Evolutionary conservation across 2,797 vertebrate genomes (phyloP).

Genomic region (Leucoraja ocellata): DNA sequence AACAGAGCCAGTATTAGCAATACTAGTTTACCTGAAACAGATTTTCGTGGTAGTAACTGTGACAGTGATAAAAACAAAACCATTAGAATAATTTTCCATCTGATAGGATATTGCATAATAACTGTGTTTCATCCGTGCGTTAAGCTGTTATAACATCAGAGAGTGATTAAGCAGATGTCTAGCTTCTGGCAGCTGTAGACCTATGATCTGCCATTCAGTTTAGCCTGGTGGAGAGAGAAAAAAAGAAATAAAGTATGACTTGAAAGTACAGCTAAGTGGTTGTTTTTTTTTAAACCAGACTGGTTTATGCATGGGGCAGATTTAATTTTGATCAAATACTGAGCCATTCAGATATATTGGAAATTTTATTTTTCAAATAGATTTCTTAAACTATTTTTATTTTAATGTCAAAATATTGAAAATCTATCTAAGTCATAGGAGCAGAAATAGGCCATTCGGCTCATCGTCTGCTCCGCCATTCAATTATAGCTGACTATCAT

Average conservation of each 20-base stretch:
- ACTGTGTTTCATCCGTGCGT: conserved; percentile 48
- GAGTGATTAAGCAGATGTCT: conserved; percentile 60
- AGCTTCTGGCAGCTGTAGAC: conserved; percentile 58
- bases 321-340: conserved; percentile 18
- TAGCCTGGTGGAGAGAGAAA: conserved; percentile 44
- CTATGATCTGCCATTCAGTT: conserved; percentile 61
- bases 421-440: too few species aligned
- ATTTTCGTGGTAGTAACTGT: conserved; percentile 25
- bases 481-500: too few species aligned
- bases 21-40: conserved; percentile 18
- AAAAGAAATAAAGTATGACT: conserved; percentile 10
- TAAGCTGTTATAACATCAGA: conserved; percentile 54
- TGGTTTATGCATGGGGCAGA: not conserved
- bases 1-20: not conserved
- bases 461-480: too few species aligned
- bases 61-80: conserved; percentile 36
- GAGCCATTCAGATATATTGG: not conserved
- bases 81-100: conserved; percentile 38
- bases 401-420: conserved; percentile 11
- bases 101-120: conserved; percentile 36
- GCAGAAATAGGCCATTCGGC: too few species aligned
- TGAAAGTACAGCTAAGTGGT: not conserved
- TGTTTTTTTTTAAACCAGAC: conserved; percentile 2
- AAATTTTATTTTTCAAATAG: not conserved
- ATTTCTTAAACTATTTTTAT: not conserved